These are phyloP conservation scores for Ruditapes philippinarum DNA, from an alignment of 1,140 invertebrate species.

Conservation along the genomic window DNA sequence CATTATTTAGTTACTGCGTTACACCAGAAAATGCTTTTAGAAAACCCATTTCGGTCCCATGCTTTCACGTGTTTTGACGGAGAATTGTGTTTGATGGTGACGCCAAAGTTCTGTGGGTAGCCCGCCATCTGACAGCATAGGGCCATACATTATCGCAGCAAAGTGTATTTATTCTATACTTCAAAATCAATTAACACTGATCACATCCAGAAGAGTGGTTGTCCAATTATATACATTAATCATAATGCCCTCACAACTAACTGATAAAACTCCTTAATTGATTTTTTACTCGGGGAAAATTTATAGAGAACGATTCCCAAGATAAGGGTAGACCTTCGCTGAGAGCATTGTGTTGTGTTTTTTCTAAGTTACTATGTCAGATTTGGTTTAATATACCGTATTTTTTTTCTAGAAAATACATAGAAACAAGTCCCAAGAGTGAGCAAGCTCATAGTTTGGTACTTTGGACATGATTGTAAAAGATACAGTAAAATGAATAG, in stretches of 20 bases:
- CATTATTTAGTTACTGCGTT: background rate
- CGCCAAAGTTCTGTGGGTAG: background rate
- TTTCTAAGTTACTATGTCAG: too few relatives aligned
- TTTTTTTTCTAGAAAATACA: too few relatives aligned
- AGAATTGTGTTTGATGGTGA: background rate
- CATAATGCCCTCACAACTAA: background rate
- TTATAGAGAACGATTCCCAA: conserved; percentile 11
- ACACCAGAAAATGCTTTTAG: background rate
- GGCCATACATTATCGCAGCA: background rate
- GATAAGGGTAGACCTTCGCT: background rate
- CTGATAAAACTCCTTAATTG: conserved; percentile 16
- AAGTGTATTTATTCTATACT: conserved; percentile 21
- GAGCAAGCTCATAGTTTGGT: too few relatives aligned
- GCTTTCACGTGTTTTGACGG: background rate
- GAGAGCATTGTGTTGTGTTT: background rate
- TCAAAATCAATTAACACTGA: conserved; percentile 31
- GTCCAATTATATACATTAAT: conserved; percentile 43
- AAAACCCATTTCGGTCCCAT: background rate
- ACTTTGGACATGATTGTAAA: too few relatives aligned
- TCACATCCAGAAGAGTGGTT: background rate
- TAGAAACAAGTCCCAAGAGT: too few relatives aligned
- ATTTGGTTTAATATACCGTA: too few relatives aligned
- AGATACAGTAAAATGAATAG: too few relatives aligned
- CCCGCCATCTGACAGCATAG: background rate
- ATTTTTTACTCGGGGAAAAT: conserved; percentile 13